Evolutionary conservation across 1,140 invertebrate species (phyloP).

Genomic region (Ylistrum balloti): DNA sequence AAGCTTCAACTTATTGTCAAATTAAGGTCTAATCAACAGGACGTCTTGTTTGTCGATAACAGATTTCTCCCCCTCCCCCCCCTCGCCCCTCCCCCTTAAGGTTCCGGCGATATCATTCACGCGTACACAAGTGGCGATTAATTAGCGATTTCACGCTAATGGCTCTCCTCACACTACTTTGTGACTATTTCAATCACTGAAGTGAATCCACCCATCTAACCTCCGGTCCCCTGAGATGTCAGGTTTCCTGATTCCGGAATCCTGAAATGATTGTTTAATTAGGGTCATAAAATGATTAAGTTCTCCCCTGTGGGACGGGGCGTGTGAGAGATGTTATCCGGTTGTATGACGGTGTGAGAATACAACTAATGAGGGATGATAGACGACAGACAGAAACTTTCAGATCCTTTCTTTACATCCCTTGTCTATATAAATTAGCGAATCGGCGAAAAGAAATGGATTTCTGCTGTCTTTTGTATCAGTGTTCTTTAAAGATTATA

Average conservation of each 20-base stretch:
- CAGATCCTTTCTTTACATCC: not conserved
- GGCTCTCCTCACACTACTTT: not conserved
- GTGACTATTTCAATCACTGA: slow-evolving; percentile 38
- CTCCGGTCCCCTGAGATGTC: not conserved
- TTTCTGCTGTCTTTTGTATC: slow-evolving; percentile 17
- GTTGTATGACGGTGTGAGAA: not conserved
- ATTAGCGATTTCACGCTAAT: slow-evolving; percentile 39
- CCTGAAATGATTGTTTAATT: slow-evolving; percentile 29
- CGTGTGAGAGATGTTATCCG: not conserved
- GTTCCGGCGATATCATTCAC: not conserved
- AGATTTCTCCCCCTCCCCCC: slow-evolving; percentile 4
- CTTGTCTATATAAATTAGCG: not conserved
- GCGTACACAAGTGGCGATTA: not conserved
- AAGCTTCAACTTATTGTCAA: not conserved
- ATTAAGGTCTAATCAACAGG: not conserved
- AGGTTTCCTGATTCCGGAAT: not conserved
- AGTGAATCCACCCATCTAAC: slow-evolving; percentile 33
- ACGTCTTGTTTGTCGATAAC: slow-evolving; percentile 7
- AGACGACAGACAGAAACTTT: not conserved
- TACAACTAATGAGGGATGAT: not conserved
- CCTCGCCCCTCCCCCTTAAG: too few relatives aligned
- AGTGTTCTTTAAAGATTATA: not conserved
- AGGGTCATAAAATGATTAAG: slow-evolving; percentile 27
- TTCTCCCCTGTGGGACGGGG: not conserved
- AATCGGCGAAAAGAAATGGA: not conserved